Evolutionary conservation across 2,113 vertebrate species (phyloP).

Genomic region (Microcebus murinus): DNA sequence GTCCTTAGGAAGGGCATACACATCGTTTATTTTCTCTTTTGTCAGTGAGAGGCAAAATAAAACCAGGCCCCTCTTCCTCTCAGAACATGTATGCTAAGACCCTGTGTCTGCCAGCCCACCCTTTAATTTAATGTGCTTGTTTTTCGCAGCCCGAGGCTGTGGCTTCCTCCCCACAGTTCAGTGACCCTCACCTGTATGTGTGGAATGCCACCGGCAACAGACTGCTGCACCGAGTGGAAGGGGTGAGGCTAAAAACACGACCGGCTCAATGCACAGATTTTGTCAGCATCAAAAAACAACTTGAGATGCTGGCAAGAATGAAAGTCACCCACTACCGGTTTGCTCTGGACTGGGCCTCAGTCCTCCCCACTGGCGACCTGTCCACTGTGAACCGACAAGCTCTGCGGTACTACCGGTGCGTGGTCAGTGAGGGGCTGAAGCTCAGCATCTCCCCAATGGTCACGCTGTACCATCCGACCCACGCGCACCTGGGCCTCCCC

Average conservation of each 20-base stretch:
- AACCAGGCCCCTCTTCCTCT: neutral
- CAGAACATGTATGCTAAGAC: accelerated
- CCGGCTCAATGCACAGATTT: constrained; percentile 93
- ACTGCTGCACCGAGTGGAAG: constrained; percentile 87
- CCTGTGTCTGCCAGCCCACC: neutral
- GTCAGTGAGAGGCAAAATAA: neutral
- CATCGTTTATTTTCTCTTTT: neutral
- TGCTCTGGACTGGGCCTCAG: constrained; percentile 94
- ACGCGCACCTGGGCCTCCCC: constrained; percentile 89
- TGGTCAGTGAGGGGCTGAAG: constrained; percentile 90
- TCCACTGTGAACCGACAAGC: constrained; percentile 88
- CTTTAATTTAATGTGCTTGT: neutral
- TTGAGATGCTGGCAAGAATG: constrained; percentile 88
- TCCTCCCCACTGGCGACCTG: constrained; percentile 91
- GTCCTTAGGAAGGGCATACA: neutral
- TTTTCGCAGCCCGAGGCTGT: constrained; percentile 88
- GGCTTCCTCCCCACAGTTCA: constrained; percentile 95
- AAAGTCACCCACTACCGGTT: constrained; percentile 94
- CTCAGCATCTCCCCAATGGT: constrained; percentile 87
- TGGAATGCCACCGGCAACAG: constrained; percentile 95
- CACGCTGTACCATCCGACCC: constrained; percentile 93
- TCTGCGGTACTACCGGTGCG: constrained; percentile 93
- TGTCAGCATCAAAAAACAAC: constrained; percentile 90
- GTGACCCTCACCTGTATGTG: constrained; percentile 91
- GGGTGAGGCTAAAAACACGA: constrained; percentile 89